A percentile compares a stretch with the other conserved stretches of the same genome.
Conservation (phyloP, 1,140 invertebrate species). For the Brachionus rubens region DNA sequence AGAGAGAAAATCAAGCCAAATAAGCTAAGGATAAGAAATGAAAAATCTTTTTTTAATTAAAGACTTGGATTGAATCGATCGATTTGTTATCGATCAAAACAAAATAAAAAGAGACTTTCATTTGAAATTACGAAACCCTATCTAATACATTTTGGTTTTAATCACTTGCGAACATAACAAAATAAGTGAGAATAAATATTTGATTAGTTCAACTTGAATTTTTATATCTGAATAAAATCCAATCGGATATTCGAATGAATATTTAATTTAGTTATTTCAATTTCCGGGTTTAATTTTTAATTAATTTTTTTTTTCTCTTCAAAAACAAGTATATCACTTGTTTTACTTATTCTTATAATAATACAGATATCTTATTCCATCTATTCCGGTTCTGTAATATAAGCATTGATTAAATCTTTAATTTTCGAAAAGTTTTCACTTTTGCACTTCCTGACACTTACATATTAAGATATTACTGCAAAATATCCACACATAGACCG, state of each 20-base stretch:
- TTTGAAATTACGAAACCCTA: not conserved
- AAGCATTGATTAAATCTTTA: too few relatives aligned
- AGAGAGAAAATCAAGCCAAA: not conserved
- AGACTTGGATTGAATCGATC: not conserved
- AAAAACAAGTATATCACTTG: too few relatives aligned
- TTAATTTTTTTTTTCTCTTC: too few relatives aligned
- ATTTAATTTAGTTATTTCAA: not conserved
- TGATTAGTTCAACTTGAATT: not conserved
- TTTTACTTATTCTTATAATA: too few relatives aligned
- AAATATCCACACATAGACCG: too few relatives aligned
- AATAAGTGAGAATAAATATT: not conserved
- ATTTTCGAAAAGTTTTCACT: too few relatives aligned
- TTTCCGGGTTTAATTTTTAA: too few relatives aligned
- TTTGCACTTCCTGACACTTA: too few relatives aligned
- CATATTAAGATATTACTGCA: too few relatives aligned
- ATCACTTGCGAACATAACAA: not conserved
- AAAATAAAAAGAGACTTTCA: too few relatives aligned
- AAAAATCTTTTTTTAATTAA: slow-evolving; percentile 46
- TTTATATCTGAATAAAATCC: not conserved
- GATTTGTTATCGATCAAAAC: not conserved
- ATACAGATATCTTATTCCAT: too few relatives aligned
- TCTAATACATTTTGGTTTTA: not conserved
- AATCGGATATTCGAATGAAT: not conserved
- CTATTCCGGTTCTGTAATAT: too few relatives aligned
- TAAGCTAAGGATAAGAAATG: not conserved